phyloP scores from a whole-genome alignment of 2,113 vertebrate genomes.

The Gracilinanus agilis region DNA sequence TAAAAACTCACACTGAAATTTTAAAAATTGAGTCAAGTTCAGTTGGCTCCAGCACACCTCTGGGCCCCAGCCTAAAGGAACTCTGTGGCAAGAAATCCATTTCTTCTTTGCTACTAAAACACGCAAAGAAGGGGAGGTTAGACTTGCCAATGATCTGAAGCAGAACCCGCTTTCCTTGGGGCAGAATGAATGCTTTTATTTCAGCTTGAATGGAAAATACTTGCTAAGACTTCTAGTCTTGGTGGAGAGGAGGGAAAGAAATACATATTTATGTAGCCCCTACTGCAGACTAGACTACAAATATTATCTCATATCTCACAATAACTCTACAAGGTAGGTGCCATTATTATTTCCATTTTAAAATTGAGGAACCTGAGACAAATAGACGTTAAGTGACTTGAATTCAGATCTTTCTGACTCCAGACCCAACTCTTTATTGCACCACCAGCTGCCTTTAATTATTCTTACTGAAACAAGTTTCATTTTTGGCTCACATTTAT shows the following conservation, averaged over 20 bases:
- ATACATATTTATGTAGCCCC: background rate
- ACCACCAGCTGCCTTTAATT: background rate
- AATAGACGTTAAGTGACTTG: background rate
- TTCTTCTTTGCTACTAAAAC: slow-evolving; percentile 17
- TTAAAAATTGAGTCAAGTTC: background rate
- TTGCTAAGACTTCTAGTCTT: background rate
- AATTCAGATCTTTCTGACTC: background rate
- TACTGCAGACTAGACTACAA: background rate
- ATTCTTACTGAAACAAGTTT: slow-evolving; percentile 11
- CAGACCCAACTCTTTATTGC: background rate
- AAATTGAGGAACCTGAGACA: background rate
- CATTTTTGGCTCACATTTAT: slow-evolving; percentile 26
- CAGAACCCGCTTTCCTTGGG: background rate
- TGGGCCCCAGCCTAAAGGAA: background rate
- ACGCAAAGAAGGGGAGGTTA: background rate
- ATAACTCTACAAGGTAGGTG: background rate
- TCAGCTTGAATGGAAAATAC: background rate
- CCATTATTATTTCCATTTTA: background rate
- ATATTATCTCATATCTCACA: background rate
- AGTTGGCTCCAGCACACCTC: background rate
- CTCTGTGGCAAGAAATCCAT: background rate
- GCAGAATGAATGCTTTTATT: background rate
- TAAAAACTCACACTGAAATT: background rate
- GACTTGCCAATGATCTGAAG: background rate
- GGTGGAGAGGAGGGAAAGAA: background rate